Percentiles rank a stretch among this genome's conserved stretches.
These are phyloP conservation scores for Diarsia rubi DNA, from an alignment of 2,888 invertebrate species.

Conservation along the genomic window DNA sequence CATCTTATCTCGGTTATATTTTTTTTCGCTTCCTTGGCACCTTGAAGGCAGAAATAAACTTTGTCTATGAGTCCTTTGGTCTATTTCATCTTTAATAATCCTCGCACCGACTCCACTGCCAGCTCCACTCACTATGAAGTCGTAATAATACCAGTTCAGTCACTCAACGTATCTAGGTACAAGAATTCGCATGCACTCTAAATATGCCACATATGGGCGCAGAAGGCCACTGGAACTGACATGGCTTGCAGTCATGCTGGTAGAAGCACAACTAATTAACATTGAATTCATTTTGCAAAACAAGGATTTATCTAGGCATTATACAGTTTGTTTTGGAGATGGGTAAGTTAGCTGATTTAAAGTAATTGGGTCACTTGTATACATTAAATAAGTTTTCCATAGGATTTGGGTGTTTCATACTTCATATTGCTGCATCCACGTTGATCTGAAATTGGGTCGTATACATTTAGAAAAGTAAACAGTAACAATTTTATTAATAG, in stretches of 20 bases:
- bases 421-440: neutral
- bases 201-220: slow-evolving; percentile 68
- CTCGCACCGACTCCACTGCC: neutral
- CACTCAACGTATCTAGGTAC: slow-evolving; percentile 57
- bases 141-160: slow-evolving; percentile 36
- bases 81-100: neutral
- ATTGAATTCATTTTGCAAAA: slow-evolving; percentile 59
- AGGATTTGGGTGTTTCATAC: neutral
- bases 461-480: slow-evolving; percentile 28
- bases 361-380: neutral
- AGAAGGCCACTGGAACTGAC: slow-evolving; percentile 63
- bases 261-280: slow-evolving; percentile 55
- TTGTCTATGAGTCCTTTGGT: neutral
- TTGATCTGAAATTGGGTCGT: slow-evolving; percentile 15
- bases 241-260: slow-evolving; percentile 53
- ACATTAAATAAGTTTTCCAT: neutral
- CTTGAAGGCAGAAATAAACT: neutral
- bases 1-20: too few relatives aligned
- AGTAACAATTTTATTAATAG: slow-evolving; percentile 24
- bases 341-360: neutral
- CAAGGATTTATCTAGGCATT: slow-evolving; percentile 34
- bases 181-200: slow-evolving; percentile 67
- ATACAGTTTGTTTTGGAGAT: slow-evolving; percentile 31
- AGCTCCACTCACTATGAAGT: slow-evolving; percentile 2
- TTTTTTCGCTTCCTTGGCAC: neutral